Conservation (phyloP, 2,888 invertebrate species). For the Tipula lateralis region DNA sequence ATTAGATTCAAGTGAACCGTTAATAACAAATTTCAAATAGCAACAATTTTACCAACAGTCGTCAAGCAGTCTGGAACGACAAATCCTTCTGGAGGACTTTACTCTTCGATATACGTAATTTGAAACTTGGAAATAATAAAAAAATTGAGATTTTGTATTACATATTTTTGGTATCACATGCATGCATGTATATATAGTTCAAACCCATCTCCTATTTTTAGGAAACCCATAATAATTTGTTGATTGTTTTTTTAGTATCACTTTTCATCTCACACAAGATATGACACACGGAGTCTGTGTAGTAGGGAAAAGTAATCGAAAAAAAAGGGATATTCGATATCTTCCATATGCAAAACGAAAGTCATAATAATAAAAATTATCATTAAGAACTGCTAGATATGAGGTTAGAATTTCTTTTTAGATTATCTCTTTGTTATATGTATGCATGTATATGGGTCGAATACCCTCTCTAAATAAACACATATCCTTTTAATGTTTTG, state of each 20-base stretch:
- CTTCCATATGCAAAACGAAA: not conserved
- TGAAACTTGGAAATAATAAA: not conserved
- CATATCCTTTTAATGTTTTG: not conserved
- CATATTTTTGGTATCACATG: not conserved
- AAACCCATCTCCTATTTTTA: not conserved
- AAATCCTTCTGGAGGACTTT: not conserved
- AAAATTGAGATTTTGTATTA: not conserved
- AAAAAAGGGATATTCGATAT: slow-evolving; percentile 4
- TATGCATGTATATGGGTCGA: not conserved
- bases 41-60: no score
- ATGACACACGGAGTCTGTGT: not conserved
- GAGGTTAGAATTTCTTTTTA: not conserved
- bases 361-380: not conserved
- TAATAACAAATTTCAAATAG: no score
- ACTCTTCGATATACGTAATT: not conserved
- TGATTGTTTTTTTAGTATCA: not conserved
- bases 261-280: not conserved
- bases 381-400: not conserved
- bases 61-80: not conserved
- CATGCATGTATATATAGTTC: not conserved
- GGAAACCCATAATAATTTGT: not conserved
- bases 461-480: not conserved
- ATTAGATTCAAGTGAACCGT: no score
- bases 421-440: not conserved
- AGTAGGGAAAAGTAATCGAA: not conserved